phyloP scores from a whole-genome alignment of 2,888 invertebrate genomes.

The Xanthia togata region DNA sequence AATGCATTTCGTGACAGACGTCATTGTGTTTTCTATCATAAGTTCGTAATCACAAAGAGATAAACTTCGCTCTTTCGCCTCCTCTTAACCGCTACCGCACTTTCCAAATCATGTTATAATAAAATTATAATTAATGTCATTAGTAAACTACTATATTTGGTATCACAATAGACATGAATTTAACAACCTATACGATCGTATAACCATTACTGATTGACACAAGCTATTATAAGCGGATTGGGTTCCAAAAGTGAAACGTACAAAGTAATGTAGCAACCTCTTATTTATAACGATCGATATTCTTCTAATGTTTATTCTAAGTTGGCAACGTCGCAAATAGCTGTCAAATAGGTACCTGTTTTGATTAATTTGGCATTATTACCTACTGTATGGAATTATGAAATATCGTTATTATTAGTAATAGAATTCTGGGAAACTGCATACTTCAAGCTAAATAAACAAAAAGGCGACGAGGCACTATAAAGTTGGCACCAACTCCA shows the following conservation, averaged over 20 bases:
- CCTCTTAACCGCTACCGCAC: neutral
- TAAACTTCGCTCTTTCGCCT: constrained; percentile 10
- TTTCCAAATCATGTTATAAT: constrained; percentile 13
- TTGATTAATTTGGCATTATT: too few relatives aligned
- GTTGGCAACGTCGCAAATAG: too few relatives aligned
- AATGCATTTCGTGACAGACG: constrained; percentile 15
- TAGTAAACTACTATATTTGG: constrained; percentile 9
- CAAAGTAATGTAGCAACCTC: neutral
- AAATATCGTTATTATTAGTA: too few relatives aligned
- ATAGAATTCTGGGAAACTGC: constrained; percentile 18
- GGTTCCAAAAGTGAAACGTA: neutral
- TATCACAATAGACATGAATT: constrained; percentile 21
- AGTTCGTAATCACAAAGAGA: constrained; percentile 8
- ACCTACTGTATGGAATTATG: too few relatives aligned
- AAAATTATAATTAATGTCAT: constrained; percentile 12
- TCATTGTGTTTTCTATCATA: constrained; percentile 3
- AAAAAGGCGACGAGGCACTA: constrained; percentile 17
- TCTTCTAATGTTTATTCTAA: neutral
- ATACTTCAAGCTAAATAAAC: constrained; percentile 9
- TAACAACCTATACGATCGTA: neutral
- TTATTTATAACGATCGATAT: neutral
- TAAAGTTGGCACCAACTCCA: constrained; percentile 45
- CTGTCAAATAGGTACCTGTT: too few relatives aligned
- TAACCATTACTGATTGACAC: neutral
- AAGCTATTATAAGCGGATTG: neutral